Conservation (phyloP, 2,113 vertebrate species). For the Anarhynchus alexandrinus region DNA sequence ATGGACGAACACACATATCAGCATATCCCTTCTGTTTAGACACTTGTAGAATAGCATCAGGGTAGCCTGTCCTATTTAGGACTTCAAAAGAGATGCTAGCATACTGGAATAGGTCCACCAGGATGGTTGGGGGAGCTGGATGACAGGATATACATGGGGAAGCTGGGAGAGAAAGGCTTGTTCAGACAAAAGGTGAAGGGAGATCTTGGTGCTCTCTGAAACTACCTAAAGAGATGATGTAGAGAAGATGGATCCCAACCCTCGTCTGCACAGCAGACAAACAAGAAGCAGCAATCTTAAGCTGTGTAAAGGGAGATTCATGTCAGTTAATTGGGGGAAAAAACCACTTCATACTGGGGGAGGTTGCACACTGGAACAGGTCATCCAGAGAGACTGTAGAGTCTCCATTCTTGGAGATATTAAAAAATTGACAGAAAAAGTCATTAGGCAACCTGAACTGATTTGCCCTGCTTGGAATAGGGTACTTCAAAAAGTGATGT, state of each 20-base stretch:
- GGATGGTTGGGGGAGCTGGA: background rate
- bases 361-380: background rate
- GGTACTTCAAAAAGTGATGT: background rate
- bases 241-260: background rate
- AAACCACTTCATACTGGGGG: rapidly evolving
- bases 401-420: background rate
- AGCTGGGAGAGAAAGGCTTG: background rate
- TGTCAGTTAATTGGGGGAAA: background rate
- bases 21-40: too few relatives aligned
- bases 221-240: background rate
- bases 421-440: background rate
- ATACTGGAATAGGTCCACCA: background rate
- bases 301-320: background rate
- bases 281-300: background rate
- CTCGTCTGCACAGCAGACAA: rapidly evolving
- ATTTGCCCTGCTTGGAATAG: background rate
- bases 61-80: background rate
- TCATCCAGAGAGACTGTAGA: background rate
- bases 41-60: background rate
- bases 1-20: background rate
- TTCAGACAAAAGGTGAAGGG: background rate
- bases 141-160: background rate
- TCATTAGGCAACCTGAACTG: background rate
- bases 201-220: background rate
- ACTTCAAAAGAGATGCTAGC: background rate